phyloP scores from a whole-genome alignment of 2,888 invertebrate genomes.

The Cryptus armator region DNA sequence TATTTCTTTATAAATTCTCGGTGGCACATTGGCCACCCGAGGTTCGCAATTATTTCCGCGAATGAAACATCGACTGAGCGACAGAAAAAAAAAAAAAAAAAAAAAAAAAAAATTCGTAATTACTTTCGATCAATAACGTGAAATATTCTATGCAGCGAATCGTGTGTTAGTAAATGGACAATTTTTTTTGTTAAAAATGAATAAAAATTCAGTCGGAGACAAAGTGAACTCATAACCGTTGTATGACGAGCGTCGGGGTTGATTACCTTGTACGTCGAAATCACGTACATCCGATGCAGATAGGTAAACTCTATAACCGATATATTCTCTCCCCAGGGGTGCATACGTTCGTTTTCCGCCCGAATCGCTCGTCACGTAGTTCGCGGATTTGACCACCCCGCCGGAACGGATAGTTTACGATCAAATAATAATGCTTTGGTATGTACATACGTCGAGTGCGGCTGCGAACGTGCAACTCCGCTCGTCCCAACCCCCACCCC shows the following conservation, averaged over 20 bases:
- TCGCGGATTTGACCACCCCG: constrained; percentile 70
- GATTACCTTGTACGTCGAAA: constrained; percentile 47
- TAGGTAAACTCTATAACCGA: constrained; percentile 49
- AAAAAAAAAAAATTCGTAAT: too few species aligned
- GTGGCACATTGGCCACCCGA: too few species aligned
- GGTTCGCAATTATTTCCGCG: too few species aligned
- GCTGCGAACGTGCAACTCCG: constrained; percentile 42
- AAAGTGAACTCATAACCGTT: constrained; percentile 7
- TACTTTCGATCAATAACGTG: too few species aligned
- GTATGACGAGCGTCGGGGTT: constrained; percentile 19
- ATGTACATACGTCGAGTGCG: constrained; percentile 5
- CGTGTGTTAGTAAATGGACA: too few species aligned
- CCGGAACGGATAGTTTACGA: constrained; percentile 73
- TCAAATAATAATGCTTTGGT: constrained; percentile 73
- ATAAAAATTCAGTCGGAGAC: constrained; percentile 7
- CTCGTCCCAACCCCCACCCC: background rate
- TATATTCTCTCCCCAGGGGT: constrained; percentile 68
- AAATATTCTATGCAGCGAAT: too few species aligned
- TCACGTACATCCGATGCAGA: constrained; percentile 60
- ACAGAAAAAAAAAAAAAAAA: too few species aligned
- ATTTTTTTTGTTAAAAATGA: background rate
- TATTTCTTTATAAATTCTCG: too few species aligned
- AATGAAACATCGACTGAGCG: too few species aligned
- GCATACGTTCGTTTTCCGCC: constrained; percentile 71
- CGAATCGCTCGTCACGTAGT: constrained; percentile 70